Evolutionary conservation across 2,797 vertebrate genomes (phyloP), one percentile per base, ranked within the genome.

Genomic region (Pangasius mekongensis): DNA sequence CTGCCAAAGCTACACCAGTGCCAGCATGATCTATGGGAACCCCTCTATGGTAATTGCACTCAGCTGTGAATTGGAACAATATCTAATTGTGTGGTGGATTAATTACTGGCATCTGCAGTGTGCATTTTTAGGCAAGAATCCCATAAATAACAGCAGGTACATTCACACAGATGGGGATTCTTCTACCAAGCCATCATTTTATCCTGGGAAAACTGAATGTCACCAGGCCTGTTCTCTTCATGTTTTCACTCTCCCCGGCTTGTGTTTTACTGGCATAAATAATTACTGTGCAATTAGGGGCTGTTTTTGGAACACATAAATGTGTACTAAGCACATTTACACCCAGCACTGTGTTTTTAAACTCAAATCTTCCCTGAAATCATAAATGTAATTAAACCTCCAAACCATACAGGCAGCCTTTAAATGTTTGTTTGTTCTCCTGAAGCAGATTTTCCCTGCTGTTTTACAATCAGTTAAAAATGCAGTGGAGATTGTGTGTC

Each of bases 61-160:
- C 98, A 97, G 97, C 97, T 97, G 97, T 96, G 95, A 97, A 97
- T 96, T 97, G 97, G 97, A 98, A 98, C 97, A 98, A 98, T 97
- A 97, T 97, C 97, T 98, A 99, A 99, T 98, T 98, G 98, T 98
- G 96, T 94, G 95, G 95, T 95, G 97, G 97, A 99, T 98, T 99
- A 98, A 99, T 99, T 99, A 98, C 96, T 94, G 97, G 95, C 96
- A 97, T 94, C 96, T 97, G 97, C 95, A 91, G 95, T 95, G 94
- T 97, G 97, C 96, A 97, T 97, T 97, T 96, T 95, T 96, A 97
- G 98, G 98, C 96, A 97, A 96, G 96, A 94, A 92, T 93, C 95
- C 95, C 96, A 98, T 97, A 98, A 98, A 98, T 97, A 98, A 97
- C 97, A 97, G 96, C 96, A 97, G 96, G 96, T 97, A 96, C 95